phyloP scores from a whole-genome alignment of 64 coral and sea anemone genomes.

The Stylophora pistillata region DNA sequence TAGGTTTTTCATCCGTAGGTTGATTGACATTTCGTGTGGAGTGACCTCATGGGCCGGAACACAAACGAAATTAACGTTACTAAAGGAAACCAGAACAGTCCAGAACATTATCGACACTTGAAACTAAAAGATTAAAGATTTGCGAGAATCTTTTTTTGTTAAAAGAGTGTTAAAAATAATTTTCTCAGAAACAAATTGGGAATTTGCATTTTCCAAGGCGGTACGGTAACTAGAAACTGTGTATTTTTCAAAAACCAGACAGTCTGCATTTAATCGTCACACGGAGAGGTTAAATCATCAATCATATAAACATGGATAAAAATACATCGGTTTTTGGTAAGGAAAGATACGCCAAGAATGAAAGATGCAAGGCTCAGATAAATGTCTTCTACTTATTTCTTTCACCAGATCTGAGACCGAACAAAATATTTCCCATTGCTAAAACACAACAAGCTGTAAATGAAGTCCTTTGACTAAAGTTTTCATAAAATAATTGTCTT shows the following conservation, averaged over 20 bases:
- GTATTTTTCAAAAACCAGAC: neutral
- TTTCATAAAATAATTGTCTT: neutral
- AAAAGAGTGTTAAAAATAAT: neutral
- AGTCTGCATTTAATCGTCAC: neutral
- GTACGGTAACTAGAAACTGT: neutral
- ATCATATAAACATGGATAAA: neutral
- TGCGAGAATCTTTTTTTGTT: too few species aligned
- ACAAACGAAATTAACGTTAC: conserved; percentile 3
- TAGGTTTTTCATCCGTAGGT: conserved; percentile 23
- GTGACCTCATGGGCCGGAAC: conserved; percentile 6
- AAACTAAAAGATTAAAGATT: neutral
- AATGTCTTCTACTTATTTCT: neutral
- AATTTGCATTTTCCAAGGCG: neutral
- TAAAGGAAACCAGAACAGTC: conserved; percentile 18
- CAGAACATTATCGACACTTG: neutral
- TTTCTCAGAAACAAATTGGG: neutral
- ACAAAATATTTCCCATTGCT: too few species aligned
- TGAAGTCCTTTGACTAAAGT: neutral
- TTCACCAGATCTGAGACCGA: neutral
- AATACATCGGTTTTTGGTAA: neutral
- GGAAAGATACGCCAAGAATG: neutral
- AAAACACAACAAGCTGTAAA: too few species aligned
- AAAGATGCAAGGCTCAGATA: neutral
- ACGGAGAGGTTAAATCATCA: neutral
- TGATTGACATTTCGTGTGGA: conserved; percentile 45